Base-by-base conservation (phyloP, 2,888 invertebrate species). In the Thecophora atra region DNA sequence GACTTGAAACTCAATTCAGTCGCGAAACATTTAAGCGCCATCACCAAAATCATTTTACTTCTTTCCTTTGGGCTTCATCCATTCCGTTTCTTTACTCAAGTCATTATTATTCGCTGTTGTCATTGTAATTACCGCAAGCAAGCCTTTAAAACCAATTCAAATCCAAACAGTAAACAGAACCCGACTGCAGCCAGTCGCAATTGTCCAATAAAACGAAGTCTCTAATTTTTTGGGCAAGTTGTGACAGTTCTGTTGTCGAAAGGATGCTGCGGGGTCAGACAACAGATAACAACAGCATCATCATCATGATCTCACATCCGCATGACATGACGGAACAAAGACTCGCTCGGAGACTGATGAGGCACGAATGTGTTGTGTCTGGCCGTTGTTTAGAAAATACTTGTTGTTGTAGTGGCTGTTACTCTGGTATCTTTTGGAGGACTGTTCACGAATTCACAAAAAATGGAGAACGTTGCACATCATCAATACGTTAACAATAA, bases 61-160 rank as follows among this genome's bases (percentile, higher is more conserved):
- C 37, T n/a, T n/a, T n/a, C n/a, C n/a, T n/a, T n/a, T n/a, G n/a
- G n/a, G n/a, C 37, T 2, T 37, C 37, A 37, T 37, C 37, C 37
- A 0, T 17, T 17, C 47, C 47, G 37, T 58, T 42, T 44, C 58
- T 58, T 58, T 68, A 44, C 58, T 42, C 42, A 62, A 72, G 70
- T 52, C 78, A 80, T 81, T 81, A 80, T 79, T 80, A 80, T 81
- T 81, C 80, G 79, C 80, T 80, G 80, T 78, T 81, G 80, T 81
- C 79, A 79, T 81, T 82, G 76, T 81, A 81, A 81, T 81, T 80
- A 80, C 77, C 78, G 80, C 77, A 78, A 56, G 80, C 68, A 69
- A 78, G 77, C 79, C 79, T 79, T 77, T 80, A 80, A 81, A 81
- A 79, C 77, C 74, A 79, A 77, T 79, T 76, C 72, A 72, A 76